Percentiles rank a stretch among this genome's conserved stretches.
These are phyloP conservation scores for Stichopus chloronotus DNA, from an alignment of 35 echinoderm and acorn worm genomes.

Conservation along the genomic window DNA sequence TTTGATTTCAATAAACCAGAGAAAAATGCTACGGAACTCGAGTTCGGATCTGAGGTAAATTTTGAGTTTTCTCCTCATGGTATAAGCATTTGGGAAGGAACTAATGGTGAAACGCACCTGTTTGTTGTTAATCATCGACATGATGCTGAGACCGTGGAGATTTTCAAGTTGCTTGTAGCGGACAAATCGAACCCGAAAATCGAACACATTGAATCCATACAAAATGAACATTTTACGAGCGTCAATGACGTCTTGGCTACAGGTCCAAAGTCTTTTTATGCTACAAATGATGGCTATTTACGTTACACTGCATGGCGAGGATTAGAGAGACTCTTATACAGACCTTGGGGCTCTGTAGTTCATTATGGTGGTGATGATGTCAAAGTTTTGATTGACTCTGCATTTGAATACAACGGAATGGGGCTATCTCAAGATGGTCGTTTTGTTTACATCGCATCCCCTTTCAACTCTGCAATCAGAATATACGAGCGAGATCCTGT, in stretches of 20 bases:
- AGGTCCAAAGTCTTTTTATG: slow-evolving; percentile 49
- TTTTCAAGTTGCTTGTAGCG: slow-evolving; percentile 8
- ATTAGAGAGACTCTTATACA: slow-evolving; percentile 16
- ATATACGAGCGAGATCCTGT: not conserved
- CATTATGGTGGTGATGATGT: slow-evolving; percentile 12
- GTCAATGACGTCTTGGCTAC: slow-evolving; percentile 40
- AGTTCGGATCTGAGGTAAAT: not conserved
- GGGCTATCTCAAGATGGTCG: slow-evolving; percentile 12
- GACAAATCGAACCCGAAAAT: not conserved
- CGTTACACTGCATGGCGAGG: not conserved
- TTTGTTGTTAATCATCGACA: slow-evolving; percentile 48
- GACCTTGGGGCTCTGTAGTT: slow-evolving; percentile 35
- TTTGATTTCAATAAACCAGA: slow-evolving; percentile 40
- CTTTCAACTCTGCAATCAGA: slow-evolving; percentile 3
- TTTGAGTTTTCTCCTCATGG: slow-evolving; percentile 35
- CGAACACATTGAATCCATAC: slow-evolving; percentile 17
- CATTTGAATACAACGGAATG: slow-evolving; percentile 22
- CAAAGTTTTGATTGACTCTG: not conserved
- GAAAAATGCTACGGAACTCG: slow-evolving; percentile 20
- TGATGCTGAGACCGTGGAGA: slow-evolving; percentile 43
- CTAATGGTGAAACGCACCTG: not conserved
- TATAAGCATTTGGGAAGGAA: slow-evolving; percentile 31
- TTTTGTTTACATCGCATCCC: slow-evolving; percentile 2
- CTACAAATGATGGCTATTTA: slow-evolving; percentile 17
- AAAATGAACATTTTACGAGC: slow-evolving; percentile 11